Percentiles rank a stretch among this genome's conserved stretches.
Conservation (phyloP, 2,888 invertebrate species). For the Drosophila lutescens region DNA sequence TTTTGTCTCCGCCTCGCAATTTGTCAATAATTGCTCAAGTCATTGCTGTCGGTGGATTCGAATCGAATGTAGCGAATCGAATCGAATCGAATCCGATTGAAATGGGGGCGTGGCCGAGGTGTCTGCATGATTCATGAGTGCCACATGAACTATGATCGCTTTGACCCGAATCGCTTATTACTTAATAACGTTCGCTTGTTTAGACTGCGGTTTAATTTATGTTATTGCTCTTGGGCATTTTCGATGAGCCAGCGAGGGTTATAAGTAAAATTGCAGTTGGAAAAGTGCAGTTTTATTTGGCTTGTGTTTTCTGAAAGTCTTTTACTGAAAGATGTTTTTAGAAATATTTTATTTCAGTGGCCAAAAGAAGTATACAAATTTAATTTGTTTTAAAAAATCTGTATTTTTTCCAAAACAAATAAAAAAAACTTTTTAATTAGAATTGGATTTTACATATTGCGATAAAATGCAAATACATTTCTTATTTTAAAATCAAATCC, state of each 20-base stretch:
- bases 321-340: too few relatives aligned
- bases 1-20: slow-evolving; percentile 6
- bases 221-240: slow-evolving; percentile 10
- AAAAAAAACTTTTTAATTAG: too few relatives aligned
- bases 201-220: slow-evolving; percentile 11
- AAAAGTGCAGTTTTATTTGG: not conserved
- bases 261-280: not conserved
- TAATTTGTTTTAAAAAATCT: too few relatives aligned
- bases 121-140: slow-evolving; percentile 29
- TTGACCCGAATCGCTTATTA: slow-evolving; percentile 22
- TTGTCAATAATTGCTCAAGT: slow-evolving; percentile 43
- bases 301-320: too few relatives aligned
- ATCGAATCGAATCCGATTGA: not conserved
- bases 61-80: not conserved
- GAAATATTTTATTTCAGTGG: too few relatives aligned
- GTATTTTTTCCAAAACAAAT: too few relatives aligned
- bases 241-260: slow-evolving; percentile 6
- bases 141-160: slow-evolving; percentile 13
- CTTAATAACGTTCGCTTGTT: slow-evolving; percentile 12
- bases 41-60: slow-evolving; percentile 6
- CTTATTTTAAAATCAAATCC: too few relatives aligned
- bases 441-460: too few relatives aligned
- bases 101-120: not conserved
- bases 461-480: too few relatives aligned
- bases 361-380: too few relatives aligned